Conservation (phyloP, 2,888 invertebrate genomes). For the Entomobrya proxima region DNA sequence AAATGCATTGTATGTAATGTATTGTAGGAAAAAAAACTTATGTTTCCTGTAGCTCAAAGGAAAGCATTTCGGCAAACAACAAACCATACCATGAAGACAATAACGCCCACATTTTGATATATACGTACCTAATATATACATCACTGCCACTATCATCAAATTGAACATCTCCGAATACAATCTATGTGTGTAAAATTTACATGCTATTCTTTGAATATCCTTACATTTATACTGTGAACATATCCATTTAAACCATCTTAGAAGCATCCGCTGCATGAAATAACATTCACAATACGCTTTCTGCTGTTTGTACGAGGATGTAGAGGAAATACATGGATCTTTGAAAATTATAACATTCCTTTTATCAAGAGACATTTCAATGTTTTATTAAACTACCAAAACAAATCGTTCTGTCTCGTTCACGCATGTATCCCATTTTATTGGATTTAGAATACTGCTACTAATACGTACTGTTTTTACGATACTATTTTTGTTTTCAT, state of each 20-base stretch:
- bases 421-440: constrained; percentile 41
- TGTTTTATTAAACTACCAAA: constrained; percentile 45
- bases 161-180: too few relatives aligned
- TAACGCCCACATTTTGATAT: not conserved
- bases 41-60: not conserved
- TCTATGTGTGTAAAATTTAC: not conserved
- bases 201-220: too few relatives aligned
- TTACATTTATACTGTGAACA: too few relatives aligned
- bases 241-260: too few relatives aligned
- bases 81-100: not conserved
- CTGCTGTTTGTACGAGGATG: too few relatives aligned
- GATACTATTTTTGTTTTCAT: not conserved
- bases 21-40: not conserved
- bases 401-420: constrained; percentile 41
- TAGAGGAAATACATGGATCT: not conserved
- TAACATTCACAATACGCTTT: too few relatives aligned
- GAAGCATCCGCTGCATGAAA: too few relatives aligned
- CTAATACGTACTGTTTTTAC: not conserved
- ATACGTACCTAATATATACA: not conserved
- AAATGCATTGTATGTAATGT: not conserved
- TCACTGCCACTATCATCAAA: too few relatives aligned
- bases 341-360: constrained; percentile 8
- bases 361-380: constrained; percentile 38
- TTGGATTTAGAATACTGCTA: not conserved
- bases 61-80: not conserved